A percentile compares a stretch with the other conserved stretches of the same genome.
phyloP scores from a whole-genome alignment of 2,888 invertebrate genomes.

The Nematopogon swammerdamellus region DNA sequence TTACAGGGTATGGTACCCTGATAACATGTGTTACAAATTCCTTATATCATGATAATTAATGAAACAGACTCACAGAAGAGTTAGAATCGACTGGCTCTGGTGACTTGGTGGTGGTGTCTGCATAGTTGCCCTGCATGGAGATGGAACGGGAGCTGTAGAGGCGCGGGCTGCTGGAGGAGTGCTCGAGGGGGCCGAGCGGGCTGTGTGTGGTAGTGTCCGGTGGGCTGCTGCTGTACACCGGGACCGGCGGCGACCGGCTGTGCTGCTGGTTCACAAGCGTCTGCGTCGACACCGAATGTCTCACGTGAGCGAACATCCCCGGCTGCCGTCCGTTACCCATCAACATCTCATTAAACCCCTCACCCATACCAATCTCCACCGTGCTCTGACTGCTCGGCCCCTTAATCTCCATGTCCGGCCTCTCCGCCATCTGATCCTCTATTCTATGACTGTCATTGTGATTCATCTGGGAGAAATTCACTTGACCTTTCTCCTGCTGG shows the following conservation, averaged over 20 bases:
- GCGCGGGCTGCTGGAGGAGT: constrained; percentile 17
- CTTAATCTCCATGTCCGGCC: not conserved
- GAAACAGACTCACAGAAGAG: constrained; percentile 30
- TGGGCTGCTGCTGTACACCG: constrained; percentile 42
- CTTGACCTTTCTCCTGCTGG: constrained; percentile 22
- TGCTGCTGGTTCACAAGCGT: constrained; percentile 55
- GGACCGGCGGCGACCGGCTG: constrained; percentile 11
- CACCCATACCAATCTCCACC: not conserved
- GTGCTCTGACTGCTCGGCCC: not conserved
- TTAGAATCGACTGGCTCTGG: constrained; percentile 40
- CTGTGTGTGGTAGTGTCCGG: constrained; percentile 86
- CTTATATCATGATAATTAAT: not conserved
- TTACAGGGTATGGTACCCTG: too few relatives aligned
- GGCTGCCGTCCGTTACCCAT: constrained; percentile 1
- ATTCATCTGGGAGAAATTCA: constrained; percentile 15
- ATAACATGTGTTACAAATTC: not conserved
- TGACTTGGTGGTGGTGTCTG: constrained; percentile 45
- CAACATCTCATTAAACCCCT: constrained; percentile 6
- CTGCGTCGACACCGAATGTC: constrained; percentile 75
- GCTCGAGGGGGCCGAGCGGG: constrained; percentile 61
- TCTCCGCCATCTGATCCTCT: constrained; percentile 16
- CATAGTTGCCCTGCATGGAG: constrained; percentile 23
- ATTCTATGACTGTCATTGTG: constrained; percentile 15
- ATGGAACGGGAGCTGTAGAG: constrained; percentile 16
- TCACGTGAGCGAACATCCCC: constrained; percentile 18